Conservation (phyloP, 1,140 invertebrate species). For the Acromyrmex charruanus region DNA sequence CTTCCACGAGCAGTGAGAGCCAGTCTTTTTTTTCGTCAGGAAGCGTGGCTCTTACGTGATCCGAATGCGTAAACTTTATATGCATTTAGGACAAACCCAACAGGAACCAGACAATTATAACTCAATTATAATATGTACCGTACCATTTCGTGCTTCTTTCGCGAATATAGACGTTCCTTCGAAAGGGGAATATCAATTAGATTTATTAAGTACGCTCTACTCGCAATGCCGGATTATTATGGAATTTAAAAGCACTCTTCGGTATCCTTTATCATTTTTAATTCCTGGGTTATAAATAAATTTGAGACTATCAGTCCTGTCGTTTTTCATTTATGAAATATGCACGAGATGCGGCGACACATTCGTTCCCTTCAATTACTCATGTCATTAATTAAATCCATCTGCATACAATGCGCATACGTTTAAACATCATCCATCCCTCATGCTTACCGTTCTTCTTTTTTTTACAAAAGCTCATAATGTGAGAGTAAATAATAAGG, state of each 20-base stretch:
- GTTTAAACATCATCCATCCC: constrained; percentile 49
- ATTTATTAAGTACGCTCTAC: constrained; percentile 18
- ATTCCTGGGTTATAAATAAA: neutral
- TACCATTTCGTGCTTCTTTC: constrained; percentile 48
- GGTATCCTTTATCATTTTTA: constrained; percentile 3
- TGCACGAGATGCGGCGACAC: neutral
- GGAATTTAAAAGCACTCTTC: neutral
- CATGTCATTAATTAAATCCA: constrained; percentile 73
- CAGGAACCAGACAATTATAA: constrained; percentile 67
- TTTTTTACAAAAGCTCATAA: constrained; percentile 74
- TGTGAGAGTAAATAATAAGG: constrained; percentile 74
- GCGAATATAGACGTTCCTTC: neutral
- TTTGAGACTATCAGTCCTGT: neutral
- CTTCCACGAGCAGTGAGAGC: constrained; percentile 38
- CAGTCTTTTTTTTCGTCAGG: constrained; percentile 68
- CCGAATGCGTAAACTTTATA: constrained; percentile 64
- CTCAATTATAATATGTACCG: constrained; percentile 62
- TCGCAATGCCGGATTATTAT: neutral
- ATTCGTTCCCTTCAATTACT: constrained; percentile 65
- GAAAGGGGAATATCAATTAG: neutral
- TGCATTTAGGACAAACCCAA: constrained; percentile 9
- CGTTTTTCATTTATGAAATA: neutral
- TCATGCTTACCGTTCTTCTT: neutral
- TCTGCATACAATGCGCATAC: constrained; percentile 48
- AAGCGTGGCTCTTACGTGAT: constrained; percentile 80